phyloP scores from a whole-genome alignment of 2,797 vertebrate genomes.

The Fringilla coelebs region DNA sequence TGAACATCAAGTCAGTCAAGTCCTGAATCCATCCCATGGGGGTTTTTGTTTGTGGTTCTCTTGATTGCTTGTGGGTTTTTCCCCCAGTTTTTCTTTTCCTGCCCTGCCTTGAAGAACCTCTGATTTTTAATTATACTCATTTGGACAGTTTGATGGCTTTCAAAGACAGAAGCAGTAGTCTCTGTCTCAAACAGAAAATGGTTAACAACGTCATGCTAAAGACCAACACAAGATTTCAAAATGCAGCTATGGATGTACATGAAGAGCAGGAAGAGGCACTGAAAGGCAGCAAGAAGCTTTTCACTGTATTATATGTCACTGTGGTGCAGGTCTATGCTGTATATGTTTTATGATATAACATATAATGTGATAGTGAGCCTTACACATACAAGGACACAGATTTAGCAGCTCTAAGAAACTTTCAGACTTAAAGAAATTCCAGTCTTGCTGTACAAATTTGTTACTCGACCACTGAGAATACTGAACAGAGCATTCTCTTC shows the following conservation, averaged over 20 bases:
- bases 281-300: not conserved
- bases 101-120: not conserved
- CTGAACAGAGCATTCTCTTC: not conserved
- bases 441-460: not conserved
- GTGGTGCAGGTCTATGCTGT: not conserved
- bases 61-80: fast-evolving
- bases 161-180: not conserved
- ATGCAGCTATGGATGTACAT: not conserved
- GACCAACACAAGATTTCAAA: not conserved
- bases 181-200: not conserved
- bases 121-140: not conserved
- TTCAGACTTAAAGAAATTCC: not conserved
- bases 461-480: fast-evolving
- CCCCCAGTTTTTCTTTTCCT: not conserved
- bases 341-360: no score
- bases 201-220: fast-evolving
- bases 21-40: not conserved
- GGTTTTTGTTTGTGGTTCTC: not conserved
- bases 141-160: not conserved
- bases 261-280: not conserved
- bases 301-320: not conserved
- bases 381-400: not conserved
- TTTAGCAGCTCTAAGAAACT: not conserved
- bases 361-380: not conserved
- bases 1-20: not conserved